phyloP scores from a whole-genome alignment of 2,797 vertebrate genomes.

The Microctenopoma lineatum region DNA sequence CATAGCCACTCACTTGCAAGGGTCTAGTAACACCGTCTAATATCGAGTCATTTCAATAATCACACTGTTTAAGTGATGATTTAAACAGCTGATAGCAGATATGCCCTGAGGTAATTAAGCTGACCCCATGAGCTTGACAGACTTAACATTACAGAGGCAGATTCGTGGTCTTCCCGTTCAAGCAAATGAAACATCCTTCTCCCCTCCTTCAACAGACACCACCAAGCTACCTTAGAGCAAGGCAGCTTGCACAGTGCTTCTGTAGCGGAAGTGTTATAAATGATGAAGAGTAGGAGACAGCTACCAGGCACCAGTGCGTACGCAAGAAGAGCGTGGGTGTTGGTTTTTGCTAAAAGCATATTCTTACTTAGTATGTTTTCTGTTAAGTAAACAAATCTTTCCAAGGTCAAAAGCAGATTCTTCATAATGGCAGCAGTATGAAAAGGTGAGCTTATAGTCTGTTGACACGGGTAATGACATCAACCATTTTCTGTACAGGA shows the following conservation, averaged over 20 bases:
- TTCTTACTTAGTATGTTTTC: slow-evolving; percentile 18
- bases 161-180: slow-evolving; percentile 19
- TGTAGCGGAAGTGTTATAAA: slow-evolving; percentile 15
- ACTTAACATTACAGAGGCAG: slow-evolving; percentile 14
- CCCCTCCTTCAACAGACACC: slow-evolving; percentile 21
- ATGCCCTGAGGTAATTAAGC: slow-evolving; percentile 45
- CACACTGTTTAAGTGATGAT: slow-evolving; percentile 37
- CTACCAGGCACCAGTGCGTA: slow-evolving; percentile 23
- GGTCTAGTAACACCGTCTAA: slow-evolving; percentile 23
- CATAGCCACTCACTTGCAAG: slow-evolving; percentile 6
- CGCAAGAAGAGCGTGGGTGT: slow-evolving; percentile 25
- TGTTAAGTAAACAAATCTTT: slow-evolving; percentile 35
- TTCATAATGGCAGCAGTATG: slow-evolving; percentile 32
- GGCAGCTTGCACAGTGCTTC: slow-evolving; percentile 26
- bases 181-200: slow-evolving; percentile 25
- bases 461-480: slow-evolving; percentile 11
- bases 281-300: slow-evolving; percentile 21
- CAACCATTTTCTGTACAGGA: slow-evolving; percentile 14
- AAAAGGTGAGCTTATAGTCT: slow-evolving; percentile 33
- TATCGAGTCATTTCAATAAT: slow-evolving; percentile 47
- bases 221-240: slow-evolving; percentile 23
- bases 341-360: slow-evolving; percentile 39
- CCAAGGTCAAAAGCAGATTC: slow-evolving; percentile 44
- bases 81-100: slow-evolving; percentile 43
- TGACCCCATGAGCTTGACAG: slow-evolving; percentile 33